Conservation (phyloP, 2,888 invertebrate species). For the Deilephila porcellus region DNA sequence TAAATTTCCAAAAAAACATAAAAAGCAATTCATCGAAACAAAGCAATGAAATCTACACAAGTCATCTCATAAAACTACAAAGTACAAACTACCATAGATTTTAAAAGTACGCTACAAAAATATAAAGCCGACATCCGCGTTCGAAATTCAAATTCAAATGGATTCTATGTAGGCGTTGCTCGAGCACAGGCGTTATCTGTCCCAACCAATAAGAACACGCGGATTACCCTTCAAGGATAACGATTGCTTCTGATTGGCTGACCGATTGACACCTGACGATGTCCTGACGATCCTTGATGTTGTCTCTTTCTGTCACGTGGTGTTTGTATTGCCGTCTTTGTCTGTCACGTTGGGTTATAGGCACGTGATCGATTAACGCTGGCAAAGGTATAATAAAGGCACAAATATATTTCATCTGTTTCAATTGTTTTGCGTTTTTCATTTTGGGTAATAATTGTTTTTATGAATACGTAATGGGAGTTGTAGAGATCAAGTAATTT, state of each 20-base stretch:
- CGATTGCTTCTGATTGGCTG: slow-evolving; percentile 63
- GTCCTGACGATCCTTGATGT: slow-evolving; percentile 68
- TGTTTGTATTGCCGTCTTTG: slow-evolving; percentile 45
- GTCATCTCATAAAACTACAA: not conserved
- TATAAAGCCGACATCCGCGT: slow-evolving; percentile 53
- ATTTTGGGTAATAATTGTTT: not conserved
- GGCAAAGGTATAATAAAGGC: not conserved
- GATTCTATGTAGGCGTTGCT: slow-evolving; percentile 70
- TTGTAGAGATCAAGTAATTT: not conserved
- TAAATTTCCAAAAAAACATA: too few relatives aligned
- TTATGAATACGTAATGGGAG: not conserved
- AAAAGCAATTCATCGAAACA: too few relatives aligned
- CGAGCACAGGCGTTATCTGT: slow-evolving; percentile 71
- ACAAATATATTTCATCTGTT: slow-evolving; percentile 14
- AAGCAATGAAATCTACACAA: not conserved
- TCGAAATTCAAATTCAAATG: slow-evolving; percentile 77
- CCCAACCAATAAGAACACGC: slow-evolving; percentile 69
- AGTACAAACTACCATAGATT: not conserved
- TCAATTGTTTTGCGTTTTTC: not conserved
- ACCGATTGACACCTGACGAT: slow-evolving; percentile 57
- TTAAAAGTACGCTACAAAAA: slow-evolving; percentile 9
- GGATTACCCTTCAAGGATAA: slow-evolving; percentile 79
- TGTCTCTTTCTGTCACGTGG: slow-evolving; percentile 60
- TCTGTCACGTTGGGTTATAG: slow-evolving; percentile 34
- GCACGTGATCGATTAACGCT: slow-evolving; percentile 18